Base-by-base conservation (phyloP, 2,113 vertebrate genomes). In the Chionomys nivalis region DNA sequence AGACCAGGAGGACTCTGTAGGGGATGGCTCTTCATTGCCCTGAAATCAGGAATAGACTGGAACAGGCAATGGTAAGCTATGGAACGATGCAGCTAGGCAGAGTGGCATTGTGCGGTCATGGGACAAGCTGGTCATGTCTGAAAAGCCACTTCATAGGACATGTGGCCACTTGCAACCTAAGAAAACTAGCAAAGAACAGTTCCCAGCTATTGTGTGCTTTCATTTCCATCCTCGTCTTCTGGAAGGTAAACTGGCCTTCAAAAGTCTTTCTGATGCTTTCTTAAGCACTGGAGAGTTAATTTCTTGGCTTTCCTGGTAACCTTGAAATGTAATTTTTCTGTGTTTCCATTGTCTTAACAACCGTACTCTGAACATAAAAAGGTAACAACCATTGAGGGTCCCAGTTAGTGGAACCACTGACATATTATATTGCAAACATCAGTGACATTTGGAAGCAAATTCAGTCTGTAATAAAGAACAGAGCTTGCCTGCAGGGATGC, bases 191-290 rank as follows among this genome's bases (percentile, higher is more conserved):
- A 90, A 91, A 94, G 63, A 78, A 77, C 81, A 91, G 44, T 39
- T 52, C 26, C 52, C 93, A 94, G 44, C 10, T 28, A 65, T 23
- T 13, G 39, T 12, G 7, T 36, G 72, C 42, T 76, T 93, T 89
- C 28, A 42, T 96, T 93, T 94, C 33, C 44, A 39, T 55, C 79
- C 77, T 87, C n/a, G 44, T 95, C 90, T 66, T 92, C 61, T 39
- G 82, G n/a, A 86, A 55, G 58, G 36, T 90, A 89, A 58, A 76
- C 5, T 72, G 16, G 68, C 55, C 87, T 55, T 91, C 31, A 63
- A 87, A 94, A 78, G 6, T 68, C 26, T 70, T 58, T 85, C 55
- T 55, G 76, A 28, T 90, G 5, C 63, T 21, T 90, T 68, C 7
- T 55, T 65, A 63, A 87, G 44, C 73, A 44, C 8, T 61, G 26